These are phyloP conservation scores for Drosophila anomalata DNA, from an alignment of 2,888 invertebrate species.

Conservation along the genomic window DNA sequence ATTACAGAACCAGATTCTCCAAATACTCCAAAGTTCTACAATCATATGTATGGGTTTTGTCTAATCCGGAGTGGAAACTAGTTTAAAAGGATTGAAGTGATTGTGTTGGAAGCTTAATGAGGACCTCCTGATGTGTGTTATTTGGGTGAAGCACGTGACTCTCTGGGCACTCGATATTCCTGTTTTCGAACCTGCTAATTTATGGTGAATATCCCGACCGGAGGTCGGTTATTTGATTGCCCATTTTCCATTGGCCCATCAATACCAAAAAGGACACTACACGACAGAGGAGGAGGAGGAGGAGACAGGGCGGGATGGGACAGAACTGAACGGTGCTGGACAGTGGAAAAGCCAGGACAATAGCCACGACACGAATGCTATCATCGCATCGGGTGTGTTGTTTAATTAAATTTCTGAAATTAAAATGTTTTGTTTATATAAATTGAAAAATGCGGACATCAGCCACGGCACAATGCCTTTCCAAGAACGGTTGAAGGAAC, in stretches of 20 bases:
- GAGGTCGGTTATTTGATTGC: background rate
- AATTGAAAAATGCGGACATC: conserved; percentile 82
- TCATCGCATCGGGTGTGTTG: conserved; percentile 72
- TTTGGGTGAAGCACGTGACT: background rate
- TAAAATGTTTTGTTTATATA: conserved; percentile 84
- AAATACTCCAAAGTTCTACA: too few relatives aligned
- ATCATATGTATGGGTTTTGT: background rate
- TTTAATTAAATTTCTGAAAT: conserved; percentile 84
- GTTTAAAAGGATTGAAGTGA: background rate
- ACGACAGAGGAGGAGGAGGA: conserved; percentile 6
- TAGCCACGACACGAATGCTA: conserved; percentile 56
- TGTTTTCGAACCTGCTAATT: conserved; percentile 11
- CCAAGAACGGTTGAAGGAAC: conserved; percentile 45
- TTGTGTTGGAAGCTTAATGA: conserved; percentile 4
- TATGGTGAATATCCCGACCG: conserved; percentile 17
- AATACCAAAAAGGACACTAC: conserved; percentile 19
- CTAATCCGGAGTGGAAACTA: background rate
- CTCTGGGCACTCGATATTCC: background rate
- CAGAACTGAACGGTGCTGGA: conserved; percentile 2
- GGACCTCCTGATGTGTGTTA: conserved; percentile 2
- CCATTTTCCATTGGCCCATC: conserved; percentile 28
- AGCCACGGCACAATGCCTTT: conserved; percentile 48
- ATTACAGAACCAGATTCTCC: too few relatives aligned
- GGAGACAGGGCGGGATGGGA: too few relatives aligned
- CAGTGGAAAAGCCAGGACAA: conserved; percentile 8